phyloP scores from a whole-genome alignment of 2,888 invertebrate species.

The Dynastes hyllus region DNA sequence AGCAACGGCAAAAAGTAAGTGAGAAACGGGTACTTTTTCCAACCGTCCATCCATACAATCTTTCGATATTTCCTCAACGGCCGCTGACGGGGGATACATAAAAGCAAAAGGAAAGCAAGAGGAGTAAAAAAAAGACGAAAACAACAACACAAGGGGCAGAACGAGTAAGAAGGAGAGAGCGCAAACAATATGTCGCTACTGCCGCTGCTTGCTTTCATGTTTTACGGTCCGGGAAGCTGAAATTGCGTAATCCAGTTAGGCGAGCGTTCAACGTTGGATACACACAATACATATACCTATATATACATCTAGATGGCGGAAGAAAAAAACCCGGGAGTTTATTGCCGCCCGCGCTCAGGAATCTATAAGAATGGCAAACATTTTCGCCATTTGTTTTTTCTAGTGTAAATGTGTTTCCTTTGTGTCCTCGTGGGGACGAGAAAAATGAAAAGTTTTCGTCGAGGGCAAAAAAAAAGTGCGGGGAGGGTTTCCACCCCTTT shows the following conservation, averaged over 20 bases:
- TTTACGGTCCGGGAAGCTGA: slow-evolving; percentile 46
- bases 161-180: slow-evolving; percentile 1
- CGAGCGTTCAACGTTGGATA: slow-evolving; percentile 30
- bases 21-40: slow-evolving; percentile 14
- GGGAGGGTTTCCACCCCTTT: too few relatives aligned
- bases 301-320: neutral
- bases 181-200: slow-evolving; percentile 44
- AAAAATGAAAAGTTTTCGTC: slow-evolving; percentile 47
- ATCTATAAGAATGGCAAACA: slow-evolving; percentile 48
- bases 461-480: too few relatives aligned
- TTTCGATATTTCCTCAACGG: slow-evolving; percentile 33
- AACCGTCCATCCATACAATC: neutral
- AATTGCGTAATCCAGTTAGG: slow-evolving; percentile 48
- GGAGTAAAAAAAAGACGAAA: neutral
- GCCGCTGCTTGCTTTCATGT: slow-evolving; percentile 31
- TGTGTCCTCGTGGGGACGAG: slow-evolving; percentile 30
- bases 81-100: slow-evolving; percentile 39
- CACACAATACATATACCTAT: neutral
- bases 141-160: neutral
- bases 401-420: slow-evolving; percentile 47
- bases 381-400: slow-evolving; percentile 46
- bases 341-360: slow-evolving; percentile 32
- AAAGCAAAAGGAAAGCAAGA: slow-evolving; percentile 32
- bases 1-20: slow-evolving; percentile 22
- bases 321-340: slow-evolving; percentile 30